Base-by-base conservation (phyloP, 2,888 invertebrate species). In the Acleris cristana region DNA sequence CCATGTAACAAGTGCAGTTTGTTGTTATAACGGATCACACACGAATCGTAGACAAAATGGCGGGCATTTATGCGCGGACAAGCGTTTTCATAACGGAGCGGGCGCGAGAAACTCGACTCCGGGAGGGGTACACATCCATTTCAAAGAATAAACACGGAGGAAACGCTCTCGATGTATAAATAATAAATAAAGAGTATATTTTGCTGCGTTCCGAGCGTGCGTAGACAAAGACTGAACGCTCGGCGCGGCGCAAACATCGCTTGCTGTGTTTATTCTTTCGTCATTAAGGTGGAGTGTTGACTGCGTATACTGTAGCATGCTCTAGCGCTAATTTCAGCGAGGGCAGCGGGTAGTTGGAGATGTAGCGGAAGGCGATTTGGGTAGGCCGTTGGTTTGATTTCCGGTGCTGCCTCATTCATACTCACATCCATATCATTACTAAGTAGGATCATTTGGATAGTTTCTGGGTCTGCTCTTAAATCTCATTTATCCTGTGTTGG, bases 101-200 rank as follows among this genome's bases (percentile, higher is more conserved):
- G 56, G 80, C 74, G 77, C 79, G 79, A 77, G 79, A 79, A 79
- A 77, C 78, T 74, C 73, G 72, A 74, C 74, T 74, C 76, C 70
- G 71, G 75, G 80, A 79, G 82, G 83, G 78, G 82, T 83, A 81
- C 84, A 89, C 88, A 87, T 88, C 89, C 88, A 90, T 90, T 88
- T 87, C 89, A 85, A 85, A 89, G 87, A 88, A 88, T 86, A 89
- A 89, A 90, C 89, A 90, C 79, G 80, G 79, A 83, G 85, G 84
- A 87, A 86, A 83, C 81, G 84, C 85, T 88, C 87, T 87, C 87
- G 86, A 88, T 88, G 90, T 88, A 89, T 90, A 90, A 89, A 91
- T 90, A 90, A 90, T 90, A 88, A 89, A 90, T 88, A 87, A 84
- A 84, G 87, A 82, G 87, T 87, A 86, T 89, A 89, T 88, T 88